Evolutionary conservation across 2,888 invertebrate species (phyloP).

Genomic region (Aporophyla nigra): DNA sequence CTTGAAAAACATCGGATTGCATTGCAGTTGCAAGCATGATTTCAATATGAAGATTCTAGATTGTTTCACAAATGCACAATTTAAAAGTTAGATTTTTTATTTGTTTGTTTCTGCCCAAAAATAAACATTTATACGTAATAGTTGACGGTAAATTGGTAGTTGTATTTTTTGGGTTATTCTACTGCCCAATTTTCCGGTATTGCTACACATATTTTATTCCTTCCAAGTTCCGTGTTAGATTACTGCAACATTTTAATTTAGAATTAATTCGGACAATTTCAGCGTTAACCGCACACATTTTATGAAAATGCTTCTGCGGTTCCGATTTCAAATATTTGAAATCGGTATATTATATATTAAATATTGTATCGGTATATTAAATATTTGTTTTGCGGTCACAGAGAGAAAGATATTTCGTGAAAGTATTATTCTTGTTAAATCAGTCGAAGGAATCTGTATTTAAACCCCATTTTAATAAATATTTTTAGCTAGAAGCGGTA

Average conservation of each 20-base stretch:
- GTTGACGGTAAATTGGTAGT: not conserved
- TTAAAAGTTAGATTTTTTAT: not conserved
- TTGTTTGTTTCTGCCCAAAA: not conserved
- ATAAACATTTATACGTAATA: not conserved
- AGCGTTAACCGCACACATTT: conserved; percentile 27
- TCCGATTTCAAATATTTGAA: conserved; percentile 25
- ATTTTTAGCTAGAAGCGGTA: too few species aligned
- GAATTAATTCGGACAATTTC: conserved; percentile 5
- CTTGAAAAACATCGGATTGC: conserved; percentile 23
- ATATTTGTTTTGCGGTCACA: conserved; percentile 42
- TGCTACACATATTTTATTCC: too few species aligned
- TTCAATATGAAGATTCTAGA: conserved; percentile 8
- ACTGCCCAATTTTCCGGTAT: not conserved
- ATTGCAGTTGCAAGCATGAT: not conserved
- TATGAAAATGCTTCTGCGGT: conserved; percentile 31
- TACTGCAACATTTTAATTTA: conserved; percentile 6
- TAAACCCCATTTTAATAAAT: too few species aligned
- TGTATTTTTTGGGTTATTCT: not conserved
- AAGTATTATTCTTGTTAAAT: not conserved
- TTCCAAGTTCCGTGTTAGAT: not conserved
- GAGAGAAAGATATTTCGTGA: conserved; percentile 9
- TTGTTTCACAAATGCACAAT: not conserved
- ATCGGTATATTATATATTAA: too few species aligned
- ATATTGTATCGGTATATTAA: too few species aligned
- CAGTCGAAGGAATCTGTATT: not conserved